Percentiles rank a stretch among this genome's conserved stretches.
These are phyloP conservation scores for Bubo blakistoni DNA, from an alignment of 2,113 vertebrate genomes.

Conservation along the genomic window DNA sequence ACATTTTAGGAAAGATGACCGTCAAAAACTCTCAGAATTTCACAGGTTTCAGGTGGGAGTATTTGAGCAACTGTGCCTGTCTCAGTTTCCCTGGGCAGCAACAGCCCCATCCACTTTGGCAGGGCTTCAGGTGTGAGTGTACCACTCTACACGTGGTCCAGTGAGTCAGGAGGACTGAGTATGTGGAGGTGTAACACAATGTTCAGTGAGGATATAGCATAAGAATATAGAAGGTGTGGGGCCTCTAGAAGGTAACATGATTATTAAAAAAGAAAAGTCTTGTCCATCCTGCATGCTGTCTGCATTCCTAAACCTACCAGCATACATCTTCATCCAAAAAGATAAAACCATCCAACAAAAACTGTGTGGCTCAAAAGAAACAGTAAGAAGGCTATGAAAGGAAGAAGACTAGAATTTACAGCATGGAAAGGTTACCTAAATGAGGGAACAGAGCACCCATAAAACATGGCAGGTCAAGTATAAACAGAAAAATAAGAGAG, in stretches of 20 bases:
- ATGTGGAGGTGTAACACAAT: neutral
- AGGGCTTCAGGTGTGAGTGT: neutral
- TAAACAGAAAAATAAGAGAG: neutral
- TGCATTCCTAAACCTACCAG: neutral
- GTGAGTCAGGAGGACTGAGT: neutral
- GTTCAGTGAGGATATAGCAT: neutral
- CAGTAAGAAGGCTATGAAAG: neutral
- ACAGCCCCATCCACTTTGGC: neutral
- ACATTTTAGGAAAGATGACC: neutral
- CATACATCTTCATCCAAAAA: neutral
- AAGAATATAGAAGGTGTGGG: neutral
- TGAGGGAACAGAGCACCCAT: neutral
- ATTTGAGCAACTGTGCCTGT: neutral
- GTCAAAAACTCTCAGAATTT: neutral
- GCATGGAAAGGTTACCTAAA: neutral
- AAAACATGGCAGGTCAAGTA: neutral
- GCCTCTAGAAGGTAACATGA: neutral
- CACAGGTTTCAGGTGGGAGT: neutral
- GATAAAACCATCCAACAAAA: neutral
- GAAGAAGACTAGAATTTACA: neutral
- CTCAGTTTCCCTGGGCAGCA: neutral
- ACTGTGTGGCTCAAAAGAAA: neutral
- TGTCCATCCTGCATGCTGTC: neutral
- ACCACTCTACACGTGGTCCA: fast-evolving
- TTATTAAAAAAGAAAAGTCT: neutral